Evolutionary conservation across 2,888 invertebrate species (phyloP).

Genomic region (Mesorhabditis belari): DNA sequence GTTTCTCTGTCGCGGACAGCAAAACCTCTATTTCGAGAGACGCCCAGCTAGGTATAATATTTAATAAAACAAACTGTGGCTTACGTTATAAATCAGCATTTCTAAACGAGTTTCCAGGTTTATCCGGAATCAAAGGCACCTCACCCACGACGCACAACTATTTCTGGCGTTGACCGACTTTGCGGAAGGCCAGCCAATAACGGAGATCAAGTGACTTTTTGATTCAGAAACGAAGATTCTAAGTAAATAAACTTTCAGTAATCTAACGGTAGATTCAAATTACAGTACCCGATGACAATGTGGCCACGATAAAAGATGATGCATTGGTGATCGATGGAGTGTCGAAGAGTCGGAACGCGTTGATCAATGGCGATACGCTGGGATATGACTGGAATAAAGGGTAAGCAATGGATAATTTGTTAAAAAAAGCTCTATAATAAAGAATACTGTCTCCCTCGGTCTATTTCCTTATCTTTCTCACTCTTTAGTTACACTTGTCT

Average conservation of each 20-base stretch:
- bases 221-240: constrained; percentile 63
- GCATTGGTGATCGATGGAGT: constrained; percentile 95
- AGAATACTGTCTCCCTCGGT: too few species aligned
- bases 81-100: too few species aligned
- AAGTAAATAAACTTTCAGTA: constrained; percentile 54
- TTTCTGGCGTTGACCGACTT: constrained; percentile 86
- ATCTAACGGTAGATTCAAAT: too few species aligned
- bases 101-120: constrained; percentile 58
- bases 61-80: neutral
- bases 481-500: constrained; percentile 53
- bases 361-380: constrained; percentile 77
- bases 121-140: constrained; percentile 67
- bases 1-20: constrained; percentile 92
- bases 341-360: constrained; percentile 79
- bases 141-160: constrained; percentile 70
- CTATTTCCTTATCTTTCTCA: too few species aligned
- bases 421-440: too few species aligned
- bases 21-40: constrained; percentile 81
- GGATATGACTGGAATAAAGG: constrained; percentile 30
- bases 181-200: constrained; percentile 81
- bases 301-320: constrained; percentile 80
- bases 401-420: neutral
- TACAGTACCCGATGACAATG: constrained; percentile 76
- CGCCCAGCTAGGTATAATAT: constrained; percentile 69
- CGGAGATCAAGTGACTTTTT: constrained; percentile 60